phyloP scores from a whole-genome alignment of 2,888 invertebrate genomes.

The Lycia hirtaria region DNA sequence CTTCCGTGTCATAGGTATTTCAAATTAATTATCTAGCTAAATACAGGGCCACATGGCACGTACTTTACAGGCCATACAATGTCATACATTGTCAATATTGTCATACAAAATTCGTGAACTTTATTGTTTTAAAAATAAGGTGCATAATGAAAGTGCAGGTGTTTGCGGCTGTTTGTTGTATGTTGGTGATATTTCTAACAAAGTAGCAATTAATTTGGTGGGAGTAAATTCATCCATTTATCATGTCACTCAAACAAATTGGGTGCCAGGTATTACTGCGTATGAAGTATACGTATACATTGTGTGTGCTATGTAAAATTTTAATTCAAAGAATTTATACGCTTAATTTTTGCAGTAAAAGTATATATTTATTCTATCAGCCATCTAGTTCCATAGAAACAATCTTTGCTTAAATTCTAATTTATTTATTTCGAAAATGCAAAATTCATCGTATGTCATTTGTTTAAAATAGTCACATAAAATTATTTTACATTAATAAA shows the following conservation, averaged over 20 bases:
- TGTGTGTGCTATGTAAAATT: too few species aligned
- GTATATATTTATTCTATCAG: too few species aligned
- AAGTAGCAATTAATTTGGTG: conserved; percentile 55
- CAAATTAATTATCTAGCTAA: conserved; percentile 37
- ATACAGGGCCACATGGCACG: conserved; percentile 29
- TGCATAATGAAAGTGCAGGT: neutral
- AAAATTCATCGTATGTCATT: too few species aligned
- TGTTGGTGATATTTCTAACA: conserved; percentile 41
- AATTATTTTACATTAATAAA: too few species aligned
- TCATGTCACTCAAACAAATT: conserved; percentile 51
- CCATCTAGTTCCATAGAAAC: too few species aligned
- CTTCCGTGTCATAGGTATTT: conserved; percentile 30
- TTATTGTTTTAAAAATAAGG: neutral
- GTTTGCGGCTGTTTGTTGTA: neutral
- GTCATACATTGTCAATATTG: neutral
- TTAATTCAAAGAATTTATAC: too few species aligned
- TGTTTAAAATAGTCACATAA: too few species aligned
- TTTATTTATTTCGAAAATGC: too few species aligned
- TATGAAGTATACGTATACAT: conserved; percentile 18
- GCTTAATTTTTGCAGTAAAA: too few species aligned
- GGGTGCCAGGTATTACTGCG: conserved; percentile 46
- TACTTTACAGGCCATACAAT: conserved; percentile 16
- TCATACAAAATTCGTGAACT: neutral
- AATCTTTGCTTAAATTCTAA: too few species aligned
- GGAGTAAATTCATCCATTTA: conserved; percentile 46